Conservation (phyloP, 2,888 invertebrate species). For the Lasioglossum calceatum region DNA sequence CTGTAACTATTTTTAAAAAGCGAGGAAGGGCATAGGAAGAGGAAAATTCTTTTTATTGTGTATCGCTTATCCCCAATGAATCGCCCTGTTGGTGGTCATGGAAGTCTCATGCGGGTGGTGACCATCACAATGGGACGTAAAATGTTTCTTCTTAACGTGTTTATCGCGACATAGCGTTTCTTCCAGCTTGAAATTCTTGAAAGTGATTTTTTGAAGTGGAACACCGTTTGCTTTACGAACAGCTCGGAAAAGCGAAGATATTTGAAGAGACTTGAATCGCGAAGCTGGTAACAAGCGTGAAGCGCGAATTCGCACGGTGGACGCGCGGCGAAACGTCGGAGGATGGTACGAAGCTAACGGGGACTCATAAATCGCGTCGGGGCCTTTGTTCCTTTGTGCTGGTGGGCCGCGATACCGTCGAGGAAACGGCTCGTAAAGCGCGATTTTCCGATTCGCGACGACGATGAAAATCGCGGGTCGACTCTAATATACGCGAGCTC, state of each 20-base stretch:
- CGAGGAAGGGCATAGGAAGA: neutral
- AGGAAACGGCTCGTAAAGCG: constrained; percentile 55
- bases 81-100: neutral
- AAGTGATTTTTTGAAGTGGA: neutral
- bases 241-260: neutral
- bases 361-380: constrained; percentile 58
- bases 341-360: constrained; percentile 52
- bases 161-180: neutral
- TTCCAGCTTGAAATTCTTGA: neutral
- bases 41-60: neutral
- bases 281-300: neutral
- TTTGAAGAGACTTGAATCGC: neutral
- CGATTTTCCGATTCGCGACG: constrained; percentile 51
- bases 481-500: constrained; percentile 23
- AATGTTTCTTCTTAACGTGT: neutral
- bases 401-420: constrained; percentile 15
- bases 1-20: neutral
- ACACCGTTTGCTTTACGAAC: neutral
- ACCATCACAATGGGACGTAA: constrained; percentile 20
- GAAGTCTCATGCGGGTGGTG: constrained; percentile 54
- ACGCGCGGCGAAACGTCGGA: constrained; percentile 2
- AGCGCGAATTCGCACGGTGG: neutral
- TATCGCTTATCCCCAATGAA: constrained; percentile 13
- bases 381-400: constrained; percentile 35
- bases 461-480: constrained; percentile 45